Base-by-base conservation (phyloP, 2,113 vertebrate species). In the Neopipo cinnamomea region DNA sequence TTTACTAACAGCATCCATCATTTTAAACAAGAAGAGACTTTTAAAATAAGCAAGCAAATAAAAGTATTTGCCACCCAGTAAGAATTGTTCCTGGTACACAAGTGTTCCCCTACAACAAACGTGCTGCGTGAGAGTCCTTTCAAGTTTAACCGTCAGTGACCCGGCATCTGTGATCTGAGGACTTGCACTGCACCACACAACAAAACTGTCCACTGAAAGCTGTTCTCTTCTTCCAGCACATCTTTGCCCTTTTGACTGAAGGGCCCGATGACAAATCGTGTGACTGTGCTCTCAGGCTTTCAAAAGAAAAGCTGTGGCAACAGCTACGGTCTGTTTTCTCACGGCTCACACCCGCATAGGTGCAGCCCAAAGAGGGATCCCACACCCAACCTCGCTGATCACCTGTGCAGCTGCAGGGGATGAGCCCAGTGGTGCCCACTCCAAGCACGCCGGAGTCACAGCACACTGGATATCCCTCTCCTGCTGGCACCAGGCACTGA, bases 301-400 rank as follows among this genome's bases (percentile, higher is more conserved):
- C 85, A 80, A 81, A 89, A 71, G 77, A 77, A 85, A 56, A 59
- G 56, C 72, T 75, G 72, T 41, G 24, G 42, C 3, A 12, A 75
- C 77, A 91, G 86, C 76, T 63, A 33, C 31, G 71, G 53, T 35
- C 67, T 63, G 53, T 37, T 85, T 84, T 87, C 52, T 61, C 70
- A 37, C 2, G 31, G 78, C 79, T 90, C 35, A 20, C 2, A 5
- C 31, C 52, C 3, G 1, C 5, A 2, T 8, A 75, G 89, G 62
- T 24, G 55, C 39, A 53, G 89, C 50, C 77, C 65, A 79, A 35
- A 53, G 33, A 62, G 46, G 81, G 66, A 41, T 65, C 84, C 74
- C 8, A 3, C 0, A 0, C 9, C 62, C 6, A 2, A 2, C 8
- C 37, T 27, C 2, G 1, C 68, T 0, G 0, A 70, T 30, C 2